These are phyloP conservation scores for Linyphia triangularis DNA, from an alignment of 2,888 invertebrate genomes.

Conservation along the genomic window DNA sequence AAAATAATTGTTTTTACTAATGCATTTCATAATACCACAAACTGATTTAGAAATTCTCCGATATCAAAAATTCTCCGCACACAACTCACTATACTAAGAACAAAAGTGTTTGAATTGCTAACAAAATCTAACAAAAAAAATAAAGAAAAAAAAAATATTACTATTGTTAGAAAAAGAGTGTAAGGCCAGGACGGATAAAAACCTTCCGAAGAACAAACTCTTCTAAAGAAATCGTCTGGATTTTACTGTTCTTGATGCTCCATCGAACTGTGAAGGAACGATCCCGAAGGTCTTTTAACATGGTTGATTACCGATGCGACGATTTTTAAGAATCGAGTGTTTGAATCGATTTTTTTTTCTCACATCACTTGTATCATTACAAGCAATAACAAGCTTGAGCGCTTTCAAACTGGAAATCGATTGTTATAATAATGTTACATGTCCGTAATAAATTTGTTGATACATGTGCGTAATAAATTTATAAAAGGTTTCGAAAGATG, in stretches of 20 bases:
- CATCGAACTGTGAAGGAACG: constrained; percentile 49
- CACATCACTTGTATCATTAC: not conserved
- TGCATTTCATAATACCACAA: no score
- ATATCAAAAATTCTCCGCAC: no score
- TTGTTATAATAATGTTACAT: not conserved
- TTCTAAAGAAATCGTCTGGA: not conserved
- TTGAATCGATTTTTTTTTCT: not conserved
- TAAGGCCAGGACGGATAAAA: constrained; percentile 13
- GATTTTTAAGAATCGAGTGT: constrained; percentile 28
- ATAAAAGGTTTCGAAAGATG: not conserved
- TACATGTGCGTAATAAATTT: no score
- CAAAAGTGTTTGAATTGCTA: no score
- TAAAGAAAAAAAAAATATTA: not conserved
- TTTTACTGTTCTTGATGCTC: constrained; percentile 44
- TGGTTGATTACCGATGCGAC: constrained; percentile 30
- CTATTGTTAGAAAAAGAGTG: not conserved
- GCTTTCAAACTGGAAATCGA: not conserved
- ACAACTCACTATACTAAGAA: no score
- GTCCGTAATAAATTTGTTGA: not conserved
- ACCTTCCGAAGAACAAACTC: constrained; percentile 3
- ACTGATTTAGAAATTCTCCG: no score
- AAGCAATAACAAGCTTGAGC: not conserved
- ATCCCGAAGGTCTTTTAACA: not conserved
- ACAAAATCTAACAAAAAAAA: no score
- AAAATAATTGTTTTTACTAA: no score